These are phyloP conservation scores for Drosophila sordidula DNA, from an alignment of 2,888 invertebrate species.

Conservation along the genomic window DNA sequence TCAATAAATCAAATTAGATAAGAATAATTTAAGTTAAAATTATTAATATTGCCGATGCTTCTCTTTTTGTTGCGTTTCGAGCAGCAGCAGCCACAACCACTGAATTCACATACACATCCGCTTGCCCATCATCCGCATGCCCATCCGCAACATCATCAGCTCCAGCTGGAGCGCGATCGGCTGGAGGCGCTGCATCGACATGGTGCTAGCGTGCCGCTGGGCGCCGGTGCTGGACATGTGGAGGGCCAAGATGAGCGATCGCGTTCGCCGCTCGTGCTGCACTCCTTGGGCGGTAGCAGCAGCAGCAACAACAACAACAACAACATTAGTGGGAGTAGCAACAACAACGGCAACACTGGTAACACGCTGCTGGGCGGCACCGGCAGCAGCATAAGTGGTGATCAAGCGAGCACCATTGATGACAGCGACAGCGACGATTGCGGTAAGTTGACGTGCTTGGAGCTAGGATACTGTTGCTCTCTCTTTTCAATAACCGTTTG, in stretches of 20 bases:
- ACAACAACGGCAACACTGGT: conserved; percentile 51
- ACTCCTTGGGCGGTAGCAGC: conserved; percentile 60
- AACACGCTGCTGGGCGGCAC: conserved; percentile 68
- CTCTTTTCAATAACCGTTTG: not conserved
- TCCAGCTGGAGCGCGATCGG: conserved; percentile 70
- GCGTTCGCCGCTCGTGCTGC: conserved; percentile 81
- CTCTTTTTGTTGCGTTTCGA: not conserved
- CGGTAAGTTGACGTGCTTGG: conserved; percentile 71
- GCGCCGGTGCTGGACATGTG: conserved; percentile 32
- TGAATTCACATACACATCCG: conserved; percentile 46
- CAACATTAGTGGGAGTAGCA: conserved; percentile 41
- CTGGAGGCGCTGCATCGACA: conserved; percentile 74
- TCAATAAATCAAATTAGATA: too few species aligned
- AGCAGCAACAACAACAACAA: conserved; percentile 48
- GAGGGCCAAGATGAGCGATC: conserved; percentile 82
- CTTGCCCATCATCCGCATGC: conserved; percentile 19
- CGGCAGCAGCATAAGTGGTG: conserved; percentile 83
- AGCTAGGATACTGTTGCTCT: not conserved
- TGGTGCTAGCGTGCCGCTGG: conserved; percentile 38
- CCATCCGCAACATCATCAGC: conserved; percentile 78
- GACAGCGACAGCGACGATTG: conserved; percentile 85
- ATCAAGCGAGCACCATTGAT: conserved; percentile 83
- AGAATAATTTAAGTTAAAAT: too few species aligned
- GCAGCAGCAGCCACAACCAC: conserved; percentile 34
- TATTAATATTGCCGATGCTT: too few species aligned